A percentile compares a stretch with the other conserved stretches of the same genome.
These are phyloP conservation scores for Petrocephalus schoutedeni DNA, from an alignment of 2,797 vertebrate species.

Conservation along the genomic window DNA sequence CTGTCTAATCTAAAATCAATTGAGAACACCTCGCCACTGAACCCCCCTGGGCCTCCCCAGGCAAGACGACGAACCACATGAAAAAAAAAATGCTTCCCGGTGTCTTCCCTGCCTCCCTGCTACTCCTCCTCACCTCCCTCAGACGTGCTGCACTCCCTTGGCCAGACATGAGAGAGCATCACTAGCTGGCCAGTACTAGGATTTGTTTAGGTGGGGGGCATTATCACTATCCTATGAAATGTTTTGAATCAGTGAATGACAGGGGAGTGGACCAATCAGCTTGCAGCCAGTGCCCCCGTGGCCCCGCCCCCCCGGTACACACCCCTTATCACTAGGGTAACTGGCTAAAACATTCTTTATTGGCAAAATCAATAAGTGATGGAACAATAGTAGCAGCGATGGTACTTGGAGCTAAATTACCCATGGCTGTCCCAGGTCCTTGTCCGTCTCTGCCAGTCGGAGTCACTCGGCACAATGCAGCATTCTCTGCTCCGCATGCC, in stretches of 20 bases:
- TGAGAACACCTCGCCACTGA: conserved; percentile 76
- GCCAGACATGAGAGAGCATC: neutral
- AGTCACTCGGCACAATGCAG: conserved; percentile 4
- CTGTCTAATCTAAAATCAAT: conserved; percentile 75
- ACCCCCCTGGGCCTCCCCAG: conserved; percentile 64
- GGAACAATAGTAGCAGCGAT: neutral
- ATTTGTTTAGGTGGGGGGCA: neutral
- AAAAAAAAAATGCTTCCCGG: conserved; percentile 53
- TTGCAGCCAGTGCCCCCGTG: neutral
- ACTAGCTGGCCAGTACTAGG: neutral
- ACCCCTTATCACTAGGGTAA: neutral
- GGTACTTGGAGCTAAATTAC: neutral
- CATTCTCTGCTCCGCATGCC: neutral
- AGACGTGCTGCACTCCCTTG: neutral
- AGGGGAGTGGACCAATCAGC: neutral
- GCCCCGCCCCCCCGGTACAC: neutral
- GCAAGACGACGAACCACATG: conserved; percentile 64
- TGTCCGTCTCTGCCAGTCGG: conserved; percentile 35
- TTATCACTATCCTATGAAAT: neutral
- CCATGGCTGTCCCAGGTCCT: neutral
- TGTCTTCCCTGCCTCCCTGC: conserved; percentile 46
- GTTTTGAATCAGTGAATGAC: neutral
- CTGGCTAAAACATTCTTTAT: neutral
- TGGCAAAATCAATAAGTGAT: conserved; percentile 1
- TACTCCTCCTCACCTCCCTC: conserved; percentile 4